Percentiles rank a stretch among this genome's conserved stretches.
phyloP scores from a whole-genome alignment of 2,113 vertebrate genomes.

The Tauraco erythrolophus region DNA sequence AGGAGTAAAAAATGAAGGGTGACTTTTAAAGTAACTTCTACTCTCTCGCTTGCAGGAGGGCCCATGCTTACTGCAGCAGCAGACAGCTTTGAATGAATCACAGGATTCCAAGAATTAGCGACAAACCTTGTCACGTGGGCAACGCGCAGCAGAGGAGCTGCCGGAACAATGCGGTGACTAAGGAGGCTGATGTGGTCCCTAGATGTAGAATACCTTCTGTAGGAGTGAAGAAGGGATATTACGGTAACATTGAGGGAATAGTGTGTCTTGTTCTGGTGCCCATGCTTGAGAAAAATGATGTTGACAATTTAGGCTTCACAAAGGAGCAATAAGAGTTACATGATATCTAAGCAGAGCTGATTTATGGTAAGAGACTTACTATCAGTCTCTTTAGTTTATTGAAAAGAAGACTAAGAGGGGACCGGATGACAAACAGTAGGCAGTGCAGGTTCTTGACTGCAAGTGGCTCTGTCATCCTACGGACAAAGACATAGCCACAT shows the following conservation, averaged over 20 bases:
- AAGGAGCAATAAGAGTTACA: background rate
- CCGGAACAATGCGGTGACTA: background rate
- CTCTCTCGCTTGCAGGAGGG: background rate
- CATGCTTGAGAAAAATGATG: background rate
- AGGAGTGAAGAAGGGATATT: background rate
- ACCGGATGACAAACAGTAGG: background rate
- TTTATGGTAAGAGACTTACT: background rate
- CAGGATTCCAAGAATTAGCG: background rate
- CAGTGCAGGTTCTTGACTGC: background rate
- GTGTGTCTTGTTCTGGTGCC: background rate
- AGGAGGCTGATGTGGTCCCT: background rate
- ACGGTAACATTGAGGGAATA: background rate
- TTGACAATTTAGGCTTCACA: background rate
- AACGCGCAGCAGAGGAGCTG: background rate
- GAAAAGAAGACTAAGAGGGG: background rate
- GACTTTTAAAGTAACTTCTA: background rate
- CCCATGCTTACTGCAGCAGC: background rate
- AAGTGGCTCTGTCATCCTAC: background rate
- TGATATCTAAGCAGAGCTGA: slow-evolving; percentile 13
- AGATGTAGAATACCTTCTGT: background rate
- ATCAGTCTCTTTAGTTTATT: background rate
- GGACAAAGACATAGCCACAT: background rate
- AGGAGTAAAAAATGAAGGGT: background rate
- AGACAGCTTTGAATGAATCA: slow-evolving; percentile 38
- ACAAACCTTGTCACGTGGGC: background rate